Evolutionary conservation across 2,113 vertebrate species (phyloP), one percentile per base, ranked within the genome.

Genomic region (Podilymbus podiceps): DNA sequence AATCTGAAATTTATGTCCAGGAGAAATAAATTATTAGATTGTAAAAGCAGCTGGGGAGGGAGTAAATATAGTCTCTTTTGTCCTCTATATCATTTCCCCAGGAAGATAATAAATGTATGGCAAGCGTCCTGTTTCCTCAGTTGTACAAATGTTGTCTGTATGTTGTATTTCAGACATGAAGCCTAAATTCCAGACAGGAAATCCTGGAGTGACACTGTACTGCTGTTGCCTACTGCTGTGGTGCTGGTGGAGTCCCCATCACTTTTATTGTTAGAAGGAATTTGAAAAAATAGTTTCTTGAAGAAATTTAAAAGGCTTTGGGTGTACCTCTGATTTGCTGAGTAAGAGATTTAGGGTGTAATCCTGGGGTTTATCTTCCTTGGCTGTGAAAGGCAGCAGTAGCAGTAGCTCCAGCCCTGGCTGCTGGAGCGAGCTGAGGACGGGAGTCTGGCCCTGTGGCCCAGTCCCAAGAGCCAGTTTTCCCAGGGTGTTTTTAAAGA

Each of bases 1-100:
- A 94, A 93, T 90, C 91, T 95, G 80, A 94, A 95, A 97, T 97
- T 95, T 97, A 95, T 91, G 82, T 95, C 77, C 64, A 71, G 76
- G 59, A 95, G 89, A 96, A 95, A 94, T 94, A 95, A 97, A 96
- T 94, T 90, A 95, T 96, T 93, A 89, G 71, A 94, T 95, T 90
- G 88, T 94, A 88, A 89, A 86, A 95, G 89, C 90, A 95, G 90
- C 89, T 95, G 89, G 97, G 75, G 81, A 92, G 90, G 91, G 90
- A 93, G 80, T 95, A 96, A 97, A 92, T 90, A 66, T 58, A 89
- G 89, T 89, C 94, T 94, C 92, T 90, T 97, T 96, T 95, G 95
- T 97, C 85, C 91, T 95, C 64, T 94, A 94, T 92, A 91, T 95
- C 80, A 94, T 94, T 93, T 97, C 88, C 88, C 85, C 74, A 62